Conservation (phyloP, 37 sponge, comb jelly and placozoan genomes). For the Crambe crambe region DNA sequence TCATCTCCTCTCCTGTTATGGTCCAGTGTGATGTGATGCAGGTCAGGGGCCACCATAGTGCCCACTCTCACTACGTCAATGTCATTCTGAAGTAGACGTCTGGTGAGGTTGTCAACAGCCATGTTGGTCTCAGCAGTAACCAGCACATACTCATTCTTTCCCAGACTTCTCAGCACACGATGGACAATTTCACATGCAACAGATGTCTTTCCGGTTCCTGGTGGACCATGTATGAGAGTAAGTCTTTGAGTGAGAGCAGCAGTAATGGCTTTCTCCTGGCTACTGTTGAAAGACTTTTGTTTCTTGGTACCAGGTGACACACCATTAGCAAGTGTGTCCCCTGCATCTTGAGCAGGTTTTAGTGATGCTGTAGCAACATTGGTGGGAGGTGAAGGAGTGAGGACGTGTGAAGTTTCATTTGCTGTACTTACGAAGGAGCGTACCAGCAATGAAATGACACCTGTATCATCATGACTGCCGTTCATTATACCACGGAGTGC, state of each 20-base stretch:
- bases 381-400: no score
- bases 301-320: neutral
- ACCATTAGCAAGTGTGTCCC: no score
- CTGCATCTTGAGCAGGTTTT: no score
- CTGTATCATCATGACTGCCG: no score
- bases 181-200: constrained; percentile 68
- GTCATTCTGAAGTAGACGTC: constrained; percentile 22
- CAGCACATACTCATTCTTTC: constrained; percentile 31
- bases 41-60: constrained; percentile 19
- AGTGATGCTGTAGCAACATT: no score
- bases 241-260: constrained; percentile 48
- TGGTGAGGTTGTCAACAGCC: constrained; percentile 74
- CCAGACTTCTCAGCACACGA: neutral
- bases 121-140: constrained; percentile 78
- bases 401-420: no score
- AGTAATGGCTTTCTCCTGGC: constrained; percentile 58
- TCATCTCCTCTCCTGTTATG: constrained; percentile 61
- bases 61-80: constrained; percentile 65
- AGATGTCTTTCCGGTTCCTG: no score
- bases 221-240: constrained; percentile 86
- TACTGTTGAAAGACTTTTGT: constrained; percentile 55
- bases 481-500: no score
- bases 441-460: no score
- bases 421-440: no score
- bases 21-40: constrained; percentile 50